Evolutionary conservation across 2,113 vertebrate species (phyloP).

Genomic region (Eonycteris spelaea): DNA sequence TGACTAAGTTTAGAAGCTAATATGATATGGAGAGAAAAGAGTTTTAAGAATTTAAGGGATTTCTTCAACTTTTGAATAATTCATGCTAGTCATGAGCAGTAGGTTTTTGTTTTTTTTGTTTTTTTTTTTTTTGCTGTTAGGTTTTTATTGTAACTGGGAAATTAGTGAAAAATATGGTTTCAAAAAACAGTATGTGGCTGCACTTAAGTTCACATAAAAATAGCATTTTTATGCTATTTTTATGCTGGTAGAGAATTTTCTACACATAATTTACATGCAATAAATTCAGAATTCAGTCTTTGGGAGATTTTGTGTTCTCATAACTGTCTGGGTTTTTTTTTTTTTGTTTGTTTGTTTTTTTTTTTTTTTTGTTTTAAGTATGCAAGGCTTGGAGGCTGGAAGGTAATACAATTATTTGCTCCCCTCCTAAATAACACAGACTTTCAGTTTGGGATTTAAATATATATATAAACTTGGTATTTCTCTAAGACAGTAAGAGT

Average conservation of each 20-base stretch:
- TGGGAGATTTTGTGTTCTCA: neutral
- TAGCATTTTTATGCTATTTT: slow-evolving; percentile 72
- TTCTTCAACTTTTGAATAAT: slow-evolving; percentile 20
- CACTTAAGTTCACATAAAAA: slow-evolving; percentile 77
- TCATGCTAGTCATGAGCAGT: neutral
- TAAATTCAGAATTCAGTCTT: neutral
- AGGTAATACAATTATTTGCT: neutral
- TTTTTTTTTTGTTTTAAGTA: no score
- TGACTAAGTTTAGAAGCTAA: neutral
- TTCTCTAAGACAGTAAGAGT: neutral
- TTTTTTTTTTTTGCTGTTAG: slow-evolving; percentile 39
- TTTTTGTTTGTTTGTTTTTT: neutral
- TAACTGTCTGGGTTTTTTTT: neutral
- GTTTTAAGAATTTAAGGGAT: neutral
- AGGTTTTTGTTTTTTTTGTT: no score
- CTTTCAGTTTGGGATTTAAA: neutral
- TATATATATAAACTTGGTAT: neutral
- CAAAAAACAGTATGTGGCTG: slow-evolving; percentile 66
- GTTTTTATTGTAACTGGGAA: slow-evolving; percentile 69
- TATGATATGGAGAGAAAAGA: neutral
- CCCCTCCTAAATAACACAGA: neutral
- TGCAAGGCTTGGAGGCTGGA: neutral
- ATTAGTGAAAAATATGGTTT: slow-evolving; percentile 68
- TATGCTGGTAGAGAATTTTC: neutral
- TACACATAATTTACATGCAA: neutral